Conservation (phyloP, 2,888 invertebrate genomes). For the Eledona agricola region DNA sequence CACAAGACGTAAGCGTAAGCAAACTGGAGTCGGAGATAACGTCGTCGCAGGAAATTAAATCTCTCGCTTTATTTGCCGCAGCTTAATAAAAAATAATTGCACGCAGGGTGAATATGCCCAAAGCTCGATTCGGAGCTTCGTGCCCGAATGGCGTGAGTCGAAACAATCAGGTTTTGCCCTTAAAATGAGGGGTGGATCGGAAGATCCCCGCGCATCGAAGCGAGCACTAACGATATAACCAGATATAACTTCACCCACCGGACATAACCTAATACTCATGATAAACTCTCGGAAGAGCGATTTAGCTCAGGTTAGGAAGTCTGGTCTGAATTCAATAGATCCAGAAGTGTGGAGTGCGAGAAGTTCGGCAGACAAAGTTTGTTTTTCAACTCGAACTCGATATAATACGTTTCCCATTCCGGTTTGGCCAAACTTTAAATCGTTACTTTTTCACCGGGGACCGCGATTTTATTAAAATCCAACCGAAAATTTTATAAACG, state of each 20-base stretch:
- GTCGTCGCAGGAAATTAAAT: conserved; percentile 23
- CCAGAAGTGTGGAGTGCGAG: conserved; percentile 29
- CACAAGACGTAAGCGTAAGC: conserved; percentile 7
- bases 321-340: conserved; percentile 40
- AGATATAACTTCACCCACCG: conserved; percentile 54
- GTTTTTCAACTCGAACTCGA: conserved; percentile 30
- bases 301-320: conserved; percentile 49
- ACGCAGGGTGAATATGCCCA: neutral
- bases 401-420: conserved; percentile 22
- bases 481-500: too few species aligned
- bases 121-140: conserved; percentile 6
- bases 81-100: conserved; percentile 18
- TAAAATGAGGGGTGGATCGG: neutral
- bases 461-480: too few species aligned
- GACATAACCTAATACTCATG: conserved; percentile 54
- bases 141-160: conserved; percentile 29
- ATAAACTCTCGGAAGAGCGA: conserved; percentile 54
- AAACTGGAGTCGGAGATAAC: conserved; percentile 16
- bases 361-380: conserved; percentile 28
- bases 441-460: conserved; percentile 23
- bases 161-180: conserved; percentile 24
- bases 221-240: conserved; percentile 47
- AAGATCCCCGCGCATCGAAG: conserved; percentile 33
- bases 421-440: conserved; percentile 22
- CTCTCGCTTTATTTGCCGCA: conserved; percentile 12